A percentile compares a stretch with the other conserved stretches of the same genome.
These are phyloP conservation scores for Notarius lentiginosus DNA, from an alignment of 2,113 vertebrate genomes.

Conservation along the genomic window DNA sequence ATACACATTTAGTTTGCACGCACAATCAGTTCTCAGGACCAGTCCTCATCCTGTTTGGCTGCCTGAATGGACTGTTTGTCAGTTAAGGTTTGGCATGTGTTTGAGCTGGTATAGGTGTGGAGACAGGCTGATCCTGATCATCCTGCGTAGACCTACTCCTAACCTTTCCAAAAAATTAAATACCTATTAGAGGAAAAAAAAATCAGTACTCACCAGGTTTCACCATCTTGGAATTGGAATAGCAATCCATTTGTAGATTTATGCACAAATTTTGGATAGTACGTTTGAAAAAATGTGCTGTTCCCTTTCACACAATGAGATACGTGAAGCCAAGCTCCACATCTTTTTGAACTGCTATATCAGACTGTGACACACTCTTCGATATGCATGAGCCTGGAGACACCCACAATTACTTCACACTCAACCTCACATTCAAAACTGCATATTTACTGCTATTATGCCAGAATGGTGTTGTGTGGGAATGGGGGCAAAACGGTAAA, in stretches of 20 bases:
- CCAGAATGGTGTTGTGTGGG: too few species aligned
- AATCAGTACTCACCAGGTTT: neutral
- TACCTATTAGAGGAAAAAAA: too few species aligned
- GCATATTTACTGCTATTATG: too few species aligned
- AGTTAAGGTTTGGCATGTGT: neutral
- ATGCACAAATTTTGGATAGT: neutral
- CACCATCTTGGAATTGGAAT: neutral
- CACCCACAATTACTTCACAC: neutral
- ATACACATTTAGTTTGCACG: neutral
- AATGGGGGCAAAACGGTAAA: too few species aligned
- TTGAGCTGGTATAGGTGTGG: constrained; percentile 9
- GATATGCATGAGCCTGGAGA: neutral
- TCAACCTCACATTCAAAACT: too few species aligned
- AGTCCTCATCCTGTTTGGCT: constrained; percentile 10
- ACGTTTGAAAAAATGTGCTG: neutral
- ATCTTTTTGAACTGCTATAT: neutral
- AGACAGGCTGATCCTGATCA: constrained; percentile 39
- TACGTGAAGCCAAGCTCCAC: neutral
- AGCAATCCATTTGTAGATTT: neutral
- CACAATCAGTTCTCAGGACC: neutral
- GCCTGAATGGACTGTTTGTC: constrained; percentile 3
- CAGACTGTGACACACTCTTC: neutral
- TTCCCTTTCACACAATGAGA: neutral
- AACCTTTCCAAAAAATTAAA: neutral
- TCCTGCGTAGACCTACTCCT: neutral